Evolutionary conservation across 1,140 invertebrate genomes (phyloP).

Genomic region (Pseudomyrmex gracilis): DNA sequence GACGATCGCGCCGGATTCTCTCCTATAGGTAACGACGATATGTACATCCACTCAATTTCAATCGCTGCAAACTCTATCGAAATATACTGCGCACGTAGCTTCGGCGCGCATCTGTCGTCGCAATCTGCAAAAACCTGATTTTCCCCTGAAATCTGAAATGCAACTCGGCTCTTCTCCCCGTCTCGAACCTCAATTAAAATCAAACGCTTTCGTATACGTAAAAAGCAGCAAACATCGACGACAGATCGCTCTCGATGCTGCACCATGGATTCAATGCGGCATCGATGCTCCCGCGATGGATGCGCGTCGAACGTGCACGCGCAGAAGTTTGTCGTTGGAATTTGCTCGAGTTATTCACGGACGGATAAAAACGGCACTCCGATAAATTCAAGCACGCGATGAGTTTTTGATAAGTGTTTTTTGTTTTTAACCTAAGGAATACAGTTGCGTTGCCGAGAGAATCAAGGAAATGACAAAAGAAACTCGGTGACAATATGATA

Average conservation of each 20-base stretch:
- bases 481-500: background rate
- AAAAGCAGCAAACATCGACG: conserved; percentile 49
- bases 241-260: background rate
- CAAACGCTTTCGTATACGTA: conserved; percentile 47
- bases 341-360: conserved; percentile 16
- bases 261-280: conserved; percentile 9
- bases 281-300: conserved; percentile 9
- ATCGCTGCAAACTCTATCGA: conserved; percentile 37
- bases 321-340: background rate
- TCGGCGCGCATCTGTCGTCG: background rate
- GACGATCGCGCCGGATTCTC: conserved; percentile 13
- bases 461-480: background rate
- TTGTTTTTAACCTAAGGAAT: too few relatives aligned
- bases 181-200: conserved; percentile 54
- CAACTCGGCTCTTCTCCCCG: conserved; percentile 14
- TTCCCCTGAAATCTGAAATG: conserved; percentile 54
- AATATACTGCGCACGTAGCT: background rate
- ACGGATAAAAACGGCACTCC: background rate
- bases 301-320: background rate
- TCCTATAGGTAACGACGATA: conserved; percentile 8
- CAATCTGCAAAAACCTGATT: conserved; percentile 50
- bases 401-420: too few relatives aligned
- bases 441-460: too few relatives aligned
- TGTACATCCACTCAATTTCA: conserved; percentile 54
- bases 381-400: too few relatives aligned